Evolutionary conservation across 2,113 vertebrate genomes (phyloP), one percentile per base, ranked within the genome.

Genomic region (Daboia siamensis): DNA sequence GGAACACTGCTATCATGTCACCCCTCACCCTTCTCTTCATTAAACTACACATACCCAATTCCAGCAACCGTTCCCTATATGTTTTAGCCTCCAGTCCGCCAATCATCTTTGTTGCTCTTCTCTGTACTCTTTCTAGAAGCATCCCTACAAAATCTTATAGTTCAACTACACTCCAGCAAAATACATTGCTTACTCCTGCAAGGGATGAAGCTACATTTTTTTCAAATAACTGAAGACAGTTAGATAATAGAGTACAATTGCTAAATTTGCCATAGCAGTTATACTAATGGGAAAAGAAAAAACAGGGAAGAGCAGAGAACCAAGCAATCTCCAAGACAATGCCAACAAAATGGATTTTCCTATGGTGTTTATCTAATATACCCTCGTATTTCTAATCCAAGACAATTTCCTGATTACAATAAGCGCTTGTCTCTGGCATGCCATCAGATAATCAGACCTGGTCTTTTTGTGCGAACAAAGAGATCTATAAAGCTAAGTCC

Each of bases 401-500:
- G 97, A 97, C 96, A 96, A 97, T 96, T 95, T 97, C 97, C 96
- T 97, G 97, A 98, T 98, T 97, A 97, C 96, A 96, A 96, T 97
- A 97, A 98, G 96, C 97, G 96, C 97, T 97, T 95, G 96, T 97
- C 97, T 97, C 95, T 96, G 94, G 96, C 95, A 96, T 97, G 97
- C 97, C 95, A 98, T 98, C 97, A 97, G 97, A 98, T 98, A 97
- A 98, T 97, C 96, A 95, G 94, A 93, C 91, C 95, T 91, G 94
- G 96, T 96, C 96, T 97, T 97, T 97, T 96, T 98, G 94, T 95
- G 97, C 92, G 97, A 96, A 97, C 97, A 97, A 98, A 98, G 96
- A 97, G 94, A 97, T 96, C 96, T 97, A 98, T 98, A 98, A 98
- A 98, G 97, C 97, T 97, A 93, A 97, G 93, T 95, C 97, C 96